phyloP scores from a whole-genome alignment of 2,113 vertebrate species.

The Pyxicephalus adspersus region DNA sequence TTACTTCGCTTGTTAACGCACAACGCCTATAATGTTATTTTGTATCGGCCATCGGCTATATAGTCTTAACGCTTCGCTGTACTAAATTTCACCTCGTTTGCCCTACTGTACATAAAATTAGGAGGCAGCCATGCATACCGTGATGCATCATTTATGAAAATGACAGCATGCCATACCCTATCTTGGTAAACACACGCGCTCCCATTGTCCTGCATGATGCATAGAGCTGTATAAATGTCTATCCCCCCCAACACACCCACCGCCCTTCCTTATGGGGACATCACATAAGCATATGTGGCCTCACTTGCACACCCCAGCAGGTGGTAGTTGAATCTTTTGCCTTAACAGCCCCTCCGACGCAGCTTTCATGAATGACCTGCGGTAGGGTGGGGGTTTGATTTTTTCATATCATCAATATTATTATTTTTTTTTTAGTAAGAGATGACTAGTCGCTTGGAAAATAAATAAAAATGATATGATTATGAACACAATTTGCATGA shows the following conservation, averaged over 20 bases:
- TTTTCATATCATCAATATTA: background rate
- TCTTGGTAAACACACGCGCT: background rate
- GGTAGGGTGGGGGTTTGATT: background rate
- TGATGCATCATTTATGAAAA: conserved; percentile 19
- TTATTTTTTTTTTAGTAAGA: background rate
- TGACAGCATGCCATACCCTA: background rate
- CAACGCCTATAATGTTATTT: background rate
- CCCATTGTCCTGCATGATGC: conserved; percentile 9
- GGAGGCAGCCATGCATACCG: conserved; percentile 13
- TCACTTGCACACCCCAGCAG: conserved; percentile 16
- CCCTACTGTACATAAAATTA: conserved; percentile 22
- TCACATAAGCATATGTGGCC: conserved; percentile 2
- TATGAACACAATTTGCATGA: conserved; percentile 19
- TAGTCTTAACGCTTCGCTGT: background rate
- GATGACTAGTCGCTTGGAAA: no score
- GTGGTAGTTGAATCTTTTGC: conserved; percentile 18
- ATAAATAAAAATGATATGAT: background rate
- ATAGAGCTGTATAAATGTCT: conserved; percentile 8
- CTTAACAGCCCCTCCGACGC: background rate
- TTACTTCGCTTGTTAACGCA: background rate
- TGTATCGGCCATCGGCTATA: background rate
- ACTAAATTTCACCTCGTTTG: conserved; percentile 18
- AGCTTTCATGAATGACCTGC: background rate
- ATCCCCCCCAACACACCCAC: background rate
- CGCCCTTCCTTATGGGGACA: background rate